These are phyloP conservation scores for Centruroides vittatus DNA, from an alignment of 1,140 invertebrate genomes.

Conservation along the genomic window DNA sequence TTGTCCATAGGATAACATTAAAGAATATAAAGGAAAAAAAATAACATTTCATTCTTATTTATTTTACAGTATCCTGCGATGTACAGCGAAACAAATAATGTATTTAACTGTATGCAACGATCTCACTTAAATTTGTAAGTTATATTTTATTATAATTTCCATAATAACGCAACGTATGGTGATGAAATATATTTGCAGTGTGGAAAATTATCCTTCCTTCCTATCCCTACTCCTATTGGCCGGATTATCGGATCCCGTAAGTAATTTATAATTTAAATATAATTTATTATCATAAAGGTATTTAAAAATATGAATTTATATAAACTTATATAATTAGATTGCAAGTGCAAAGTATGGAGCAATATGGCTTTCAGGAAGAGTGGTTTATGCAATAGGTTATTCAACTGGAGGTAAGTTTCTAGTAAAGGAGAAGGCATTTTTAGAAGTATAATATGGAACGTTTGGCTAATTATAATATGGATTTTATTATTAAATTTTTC, in stretches of 20 bases:
- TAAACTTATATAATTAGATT: background rate
- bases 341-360: conserved; percentile 19
- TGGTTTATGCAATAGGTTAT: conserved; percentile 35
- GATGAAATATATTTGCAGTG: conserved; percentile 20
- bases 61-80: conserved; percentile 25
- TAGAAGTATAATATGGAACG: background rate
- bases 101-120: conserved; percentile 31
- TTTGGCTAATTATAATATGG: no score
- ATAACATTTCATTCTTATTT: conserved; percentile 1
- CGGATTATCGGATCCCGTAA: conserved; percentile 32
- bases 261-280: conserved; percentile 3
- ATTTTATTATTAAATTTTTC: no score
- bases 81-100: conserved; percentile 21
- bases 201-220: conserved; percentile 33
- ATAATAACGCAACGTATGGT: background rate
- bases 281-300: no score
- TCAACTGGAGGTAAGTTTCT: conserved; percentile 33
- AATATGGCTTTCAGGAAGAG: conserved; percentile 30
- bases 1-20: no score
- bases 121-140: conserved; percentile 39
- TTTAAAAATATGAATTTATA: background rate
- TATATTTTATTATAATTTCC: background rate
- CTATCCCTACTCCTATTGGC: conserved; percentile 30
- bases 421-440: background rate
- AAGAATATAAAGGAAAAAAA: background rate